These are phyloP conservation scores for Lophius piscatorius DNA, from an alignment of 2,113 vertebrate genomes.

Conservation along the genomic window DNA sequence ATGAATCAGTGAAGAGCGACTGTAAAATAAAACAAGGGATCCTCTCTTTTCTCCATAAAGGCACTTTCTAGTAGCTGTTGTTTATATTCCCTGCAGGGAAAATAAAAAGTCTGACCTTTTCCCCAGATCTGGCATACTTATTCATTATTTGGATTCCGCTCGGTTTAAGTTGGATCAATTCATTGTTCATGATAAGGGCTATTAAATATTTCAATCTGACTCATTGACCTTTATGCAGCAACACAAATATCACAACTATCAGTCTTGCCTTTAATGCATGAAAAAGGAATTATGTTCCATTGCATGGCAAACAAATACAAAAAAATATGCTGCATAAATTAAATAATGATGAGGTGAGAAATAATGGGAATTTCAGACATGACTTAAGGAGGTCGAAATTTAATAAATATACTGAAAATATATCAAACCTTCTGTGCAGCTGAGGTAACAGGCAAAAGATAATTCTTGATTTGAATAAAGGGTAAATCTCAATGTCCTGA, in stretches of 20 bases:
- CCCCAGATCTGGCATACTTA: constrained; percentile 19
- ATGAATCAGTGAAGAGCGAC: constrained; percentile 1
- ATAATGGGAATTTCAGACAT: not conserved
- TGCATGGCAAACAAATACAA: no score
- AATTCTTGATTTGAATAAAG: not conserved
- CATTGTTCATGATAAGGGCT: constrained; percentile 34
- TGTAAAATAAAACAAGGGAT: constrained; percentile 1
- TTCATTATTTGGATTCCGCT: constrained; percentile 30
- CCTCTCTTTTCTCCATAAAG: not conserved
- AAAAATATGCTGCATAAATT: not conserved
- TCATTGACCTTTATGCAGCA: constrained; percentile 51
- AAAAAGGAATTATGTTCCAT: not conserved
- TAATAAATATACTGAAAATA: not conserved
- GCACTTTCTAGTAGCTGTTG: constrained; percentile 16
- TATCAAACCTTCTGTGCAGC: not conserved
- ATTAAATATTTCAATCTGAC: constrained; percentile 55
- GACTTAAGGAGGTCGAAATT: not conserved
- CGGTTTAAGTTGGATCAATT: constrained; percentile 38
- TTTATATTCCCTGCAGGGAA: constrained; percentile 16
- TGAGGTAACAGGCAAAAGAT: not conserved
- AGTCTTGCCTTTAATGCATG: constrained; percentile 14
- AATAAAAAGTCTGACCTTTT: constrained; percentile 46
- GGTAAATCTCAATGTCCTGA: not conserved
- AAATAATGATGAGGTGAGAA: not conserved
- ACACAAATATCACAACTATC: constrained; percentile 45